phyloP scores from a whole-genome alignment of 2,113 vertebrate species.

The Sylvietta virens region DNA sequence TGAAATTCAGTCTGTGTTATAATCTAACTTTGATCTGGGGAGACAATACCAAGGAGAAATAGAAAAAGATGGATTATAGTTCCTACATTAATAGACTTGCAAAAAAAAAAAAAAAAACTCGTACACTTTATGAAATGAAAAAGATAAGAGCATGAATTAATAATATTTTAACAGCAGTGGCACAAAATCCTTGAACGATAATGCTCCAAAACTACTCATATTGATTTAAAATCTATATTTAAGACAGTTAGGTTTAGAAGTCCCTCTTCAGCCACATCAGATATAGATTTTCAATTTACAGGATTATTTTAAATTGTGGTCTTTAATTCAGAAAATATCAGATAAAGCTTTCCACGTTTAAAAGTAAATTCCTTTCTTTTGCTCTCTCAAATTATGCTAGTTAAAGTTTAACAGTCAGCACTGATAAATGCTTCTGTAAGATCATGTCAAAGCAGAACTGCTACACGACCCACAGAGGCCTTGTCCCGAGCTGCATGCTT shows the following conservation, averaged over 20 bases:
- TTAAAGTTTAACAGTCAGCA: background rate
- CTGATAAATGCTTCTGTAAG: background rate
- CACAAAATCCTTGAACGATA: constrained; percentile 49
- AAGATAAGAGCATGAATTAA: constrained; percentile 61
- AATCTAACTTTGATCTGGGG: constrained; percentile 45
- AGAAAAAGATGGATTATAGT: constrained; percentile 52
- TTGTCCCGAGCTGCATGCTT: background rate
- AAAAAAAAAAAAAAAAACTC: too few species aligned
- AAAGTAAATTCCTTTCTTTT: constrained; percentile 10
- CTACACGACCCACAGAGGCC: background rate
- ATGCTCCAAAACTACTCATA: constrained; percentile 42
- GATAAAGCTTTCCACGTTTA: background rate
- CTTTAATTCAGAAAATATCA: constrained; percentile 45
- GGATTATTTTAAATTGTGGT: constrained; percentile 13
- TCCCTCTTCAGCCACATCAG: constrained; percentile 35
- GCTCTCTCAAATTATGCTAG: background rate
- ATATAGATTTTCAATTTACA: constrained; percentile 60
- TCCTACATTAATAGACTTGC: constrained; percentile 36
- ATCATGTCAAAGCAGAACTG: background rate
- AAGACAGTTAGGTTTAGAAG: constrained; percentile 32
- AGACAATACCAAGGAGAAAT: constrained; percentile 23
- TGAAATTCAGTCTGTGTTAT: constrained; percentile 34
- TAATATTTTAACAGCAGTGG: constrained; percentile 38
- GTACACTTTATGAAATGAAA: constrained; percentile 39
- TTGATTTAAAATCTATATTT: constrained; percentile 62